A percentile compares a stretch with the other conserved stretches of the same genome.
These are phyloP conservation scores for Cryptoblepharus egeriae DNA, from an alignment of 2,797 vertebrate species.

Conservation along the genomic window DNA sequence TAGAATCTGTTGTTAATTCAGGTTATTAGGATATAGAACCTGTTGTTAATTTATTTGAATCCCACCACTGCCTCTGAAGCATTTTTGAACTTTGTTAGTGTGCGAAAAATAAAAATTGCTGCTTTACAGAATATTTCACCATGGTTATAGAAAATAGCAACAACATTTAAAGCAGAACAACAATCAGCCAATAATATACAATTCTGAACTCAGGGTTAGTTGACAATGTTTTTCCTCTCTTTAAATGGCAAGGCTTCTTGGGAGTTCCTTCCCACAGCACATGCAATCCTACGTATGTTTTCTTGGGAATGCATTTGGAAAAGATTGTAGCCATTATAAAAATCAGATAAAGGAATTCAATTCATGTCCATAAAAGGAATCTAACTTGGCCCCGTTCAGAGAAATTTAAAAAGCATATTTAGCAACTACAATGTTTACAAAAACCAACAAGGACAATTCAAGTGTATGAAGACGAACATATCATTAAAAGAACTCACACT, in stretches of 20 bases:
- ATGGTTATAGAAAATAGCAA: neutral
- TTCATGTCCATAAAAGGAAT: neutral
- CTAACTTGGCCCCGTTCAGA: neutral
- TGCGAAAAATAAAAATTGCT: no score
- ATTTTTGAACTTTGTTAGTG: no score
- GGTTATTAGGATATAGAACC: no score
- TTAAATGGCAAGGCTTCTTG: neutral
- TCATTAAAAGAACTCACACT: neutral
- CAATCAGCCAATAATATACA: neutral
- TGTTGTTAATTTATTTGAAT: no score
- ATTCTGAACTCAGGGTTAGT: neutral
- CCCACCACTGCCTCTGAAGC: no score
- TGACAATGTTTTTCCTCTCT: neutral
- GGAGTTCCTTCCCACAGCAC: neutral
- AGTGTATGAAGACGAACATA: neutral
- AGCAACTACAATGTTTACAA: neutral
- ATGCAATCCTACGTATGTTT: no score
- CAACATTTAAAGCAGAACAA: neutral
- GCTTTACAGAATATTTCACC: neutral
- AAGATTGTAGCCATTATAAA: no score
- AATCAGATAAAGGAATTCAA: constrained; percentile 8
- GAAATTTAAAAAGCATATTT: constrained; percentile 5
- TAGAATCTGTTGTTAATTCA: no score
- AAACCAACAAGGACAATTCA: neutral
- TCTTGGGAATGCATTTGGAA: no score